Percentiles rank a stretch among this genome's conserved stretches.
These are phyloP conservation scores for Ferdinandea cuprea DNA, from an alignment of 2,888 invertebrate genomes.

Conservation along the genomic window DNA sequence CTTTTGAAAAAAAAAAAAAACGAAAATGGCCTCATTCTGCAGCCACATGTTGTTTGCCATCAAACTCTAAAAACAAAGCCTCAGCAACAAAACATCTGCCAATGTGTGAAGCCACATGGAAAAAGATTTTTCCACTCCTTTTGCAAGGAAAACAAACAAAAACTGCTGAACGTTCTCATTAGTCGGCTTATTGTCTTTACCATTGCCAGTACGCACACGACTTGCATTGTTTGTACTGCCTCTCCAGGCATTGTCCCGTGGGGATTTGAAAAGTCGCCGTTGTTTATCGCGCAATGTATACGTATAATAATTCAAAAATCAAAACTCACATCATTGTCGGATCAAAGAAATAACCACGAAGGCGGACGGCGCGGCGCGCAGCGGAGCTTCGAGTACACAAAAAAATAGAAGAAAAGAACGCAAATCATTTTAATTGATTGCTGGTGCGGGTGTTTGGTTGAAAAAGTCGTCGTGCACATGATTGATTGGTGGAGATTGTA, in stretches of 20 bases:
- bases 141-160: conserved; percentile 67
- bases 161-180: conserved; percentile 58
- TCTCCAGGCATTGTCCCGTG: conserved; percentile 36
- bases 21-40: conserved; percentile 59
- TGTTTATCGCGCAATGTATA: conserved; percentile 53
- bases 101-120: conserved; percentile 32
- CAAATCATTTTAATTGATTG: conserved; percentile 59
- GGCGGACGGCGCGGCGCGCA: no score
- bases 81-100: conserved; percentile 61
- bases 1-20: conserved; percentile 24
- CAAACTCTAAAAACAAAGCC: conserved; percentile 30
- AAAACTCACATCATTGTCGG: conserved; percentile 65
- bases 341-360: conserved; percentile 65
- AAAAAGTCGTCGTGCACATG: conserved; percentile 24
- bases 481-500: conserved; percentile 59
- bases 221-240: conserved; percentile 30
- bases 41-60: conserved; percentile 71
- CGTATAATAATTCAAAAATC: conserved; percentile 70
- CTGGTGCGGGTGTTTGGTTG: conserved; percentile 37
- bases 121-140: conserved; percentile 51
- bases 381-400: background rate
- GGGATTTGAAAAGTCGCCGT: conserved; percentile 40
- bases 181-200: conserved; percentile 69
- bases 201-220: conserved; percentile 62
- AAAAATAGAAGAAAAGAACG: conserved; percentile 17